phyloP scores from a whole-genome alignment of 2,797 vertebrate genomes.

The Oreonectes daqikongensis region DNA sequence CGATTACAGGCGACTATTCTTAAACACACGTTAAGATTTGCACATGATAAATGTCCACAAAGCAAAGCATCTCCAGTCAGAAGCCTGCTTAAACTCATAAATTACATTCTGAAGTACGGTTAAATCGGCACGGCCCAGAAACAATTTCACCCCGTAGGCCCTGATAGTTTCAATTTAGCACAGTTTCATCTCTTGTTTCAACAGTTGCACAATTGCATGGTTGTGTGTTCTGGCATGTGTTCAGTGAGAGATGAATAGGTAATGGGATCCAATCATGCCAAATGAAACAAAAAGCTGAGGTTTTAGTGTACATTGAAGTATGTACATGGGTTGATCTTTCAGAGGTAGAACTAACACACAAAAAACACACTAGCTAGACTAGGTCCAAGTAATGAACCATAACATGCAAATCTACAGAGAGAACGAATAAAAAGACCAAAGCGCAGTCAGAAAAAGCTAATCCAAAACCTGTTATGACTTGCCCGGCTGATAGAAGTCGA shows the following conservation, averaged over 20 bases:
- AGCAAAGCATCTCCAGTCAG: constrained; percentile 62
- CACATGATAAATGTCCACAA: constrained; percentile 63
- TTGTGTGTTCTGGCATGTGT: constrained; percentile 37
- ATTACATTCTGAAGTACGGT: constrained; percentile 30
- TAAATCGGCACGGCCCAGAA: neutral
- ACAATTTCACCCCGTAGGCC: constrained; percentile 23
- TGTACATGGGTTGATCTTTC: constrained; percentile 3
- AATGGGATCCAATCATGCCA: constrained; percentile 37
- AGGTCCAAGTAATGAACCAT: neutral
- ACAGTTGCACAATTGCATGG: constrained; percentile 35
- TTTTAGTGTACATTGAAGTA: constrained; percentile 31
- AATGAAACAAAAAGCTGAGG: constrained; percentile 36
- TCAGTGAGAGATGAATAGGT: constrained; percentile 42
- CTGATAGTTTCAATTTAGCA: constrained; percentile 32
- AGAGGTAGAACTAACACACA: neutral
- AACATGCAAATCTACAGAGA: constrained; percentile 1
- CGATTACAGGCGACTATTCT: constrained; percentile 74
- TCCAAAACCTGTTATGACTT: constrained; percentile 13
- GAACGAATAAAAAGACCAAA: neutral
- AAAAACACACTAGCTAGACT: neutral
- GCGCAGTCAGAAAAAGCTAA: neutral
- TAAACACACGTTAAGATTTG: constrained; percentile 67
- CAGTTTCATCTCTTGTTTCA: constrained; percentile 38
- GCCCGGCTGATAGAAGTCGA: neutral
- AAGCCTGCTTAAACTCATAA: constrained; percentile 42